Percentiles rank a stretch among this genome's conserved stretches.
These are phyloP conservation scores for Aphidius ervi DNA, from an alignment of 1,140 invertebrate genomes.

Conservation along the genomic window DNA sequence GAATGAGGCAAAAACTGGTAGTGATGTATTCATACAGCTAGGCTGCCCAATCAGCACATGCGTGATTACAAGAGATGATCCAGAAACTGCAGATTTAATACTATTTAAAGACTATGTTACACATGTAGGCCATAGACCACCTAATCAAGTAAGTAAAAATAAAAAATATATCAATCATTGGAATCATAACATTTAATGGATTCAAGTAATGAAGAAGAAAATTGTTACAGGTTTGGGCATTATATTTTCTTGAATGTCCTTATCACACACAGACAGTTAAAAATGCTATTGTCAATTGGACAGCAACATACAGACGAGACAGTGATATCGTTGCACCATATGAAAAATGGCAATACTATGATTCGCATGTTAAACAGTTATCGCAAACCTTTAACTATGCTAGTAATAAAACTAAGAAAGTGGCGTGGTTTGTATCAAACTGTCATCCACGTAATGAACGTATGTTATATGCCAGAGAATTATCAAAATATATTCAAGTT, in stretches of 20 bases:
- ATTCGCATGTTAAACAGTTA: slow-evolving; percentile 65
- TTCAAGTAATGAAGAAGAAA: too few species aligned
- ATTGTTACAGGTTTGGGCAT: slow-evolving; percentile 71
- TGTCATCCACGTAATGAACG: slow-evolving; percentile 85
- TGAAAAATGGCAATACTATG: slow-evolving; percentile 87
- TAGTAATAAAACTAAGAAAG: slow-evolving; percentile 86
- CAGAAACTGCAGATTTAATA: slow-evolving; percentile 75
- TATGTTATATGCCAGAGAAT: slow-evolving; percentile 80
- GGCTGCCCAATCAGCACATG: slow-evolving; percentile 76
- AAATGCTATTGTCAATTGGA: slow-evolving; percentile 87
- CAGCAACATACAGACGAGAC: slow-evolving; percentile 87
- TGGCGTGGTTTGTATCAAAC: slow-evolving; percentile 97
- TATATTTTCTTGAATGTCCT: slow-evolving; percentile 90
- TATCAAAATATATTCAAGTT: slow-evolving; percentile 82
- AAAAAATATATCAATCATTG: too few species aligned
- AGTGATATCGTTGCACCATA: slow-evolving; percentile 95
- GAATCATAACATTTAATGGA: too few species aligned
- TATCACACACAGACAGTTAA: slow-evolving; percentile 86
- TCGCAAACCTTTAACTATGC: slow-evolving; percentile 74
- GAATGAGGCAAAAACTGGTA: slow-evolving; percentile 67
- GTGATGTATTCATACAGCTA: slow-evolving; percentile 63
- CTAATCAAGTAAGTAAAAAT: slow-evolving; percentile 59
- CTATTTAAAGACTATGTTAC: slow-evolving; percentile 83
- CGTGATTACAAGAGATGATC: slow-evolving; percentile 67
- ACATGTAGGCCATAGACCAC: slow-evolving; percentile 64